Percentiles rank a stretch among this genome's conserved stretches.
Conservation (phyloP, 2,113 vertebrate genomes). For the Solenodon paradoxus region DNA sequence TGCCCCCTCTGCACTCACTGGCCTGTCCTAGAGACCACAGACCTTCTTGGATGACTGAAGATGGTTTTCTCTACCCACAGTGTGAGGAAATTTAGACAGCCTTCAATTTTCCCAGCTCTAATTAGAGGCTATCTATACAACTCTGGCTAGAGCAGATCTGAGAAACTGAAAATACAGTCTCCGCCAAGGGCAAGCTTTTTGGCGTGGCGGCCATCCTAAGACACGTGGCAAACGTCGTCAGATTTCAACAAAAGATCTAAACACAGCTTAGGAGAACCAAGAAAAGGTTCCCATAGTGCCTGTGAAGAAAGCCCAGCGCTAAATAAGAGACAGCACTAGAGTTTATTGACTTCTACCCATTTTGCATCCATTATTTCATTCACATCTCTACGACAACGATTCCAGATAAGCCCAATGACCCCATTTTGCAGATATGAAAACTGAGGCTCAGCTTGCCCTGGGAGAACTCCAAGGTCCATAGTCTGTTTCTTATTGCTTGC, state of each 20-base stretch:
- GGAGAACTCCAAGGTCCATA: neutral
- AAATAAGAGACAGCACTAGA: neutral
- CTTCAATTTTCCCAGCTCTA: conserved; percentile 86
- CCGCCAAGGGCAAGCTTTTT: conserved; percentile 10
- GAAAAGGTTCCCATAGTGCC: neutral
- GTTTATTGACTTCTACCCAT: fast-evolving
- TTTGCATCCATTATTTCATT: neutral
- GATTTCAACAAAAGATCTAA: conserved; percentile 11
- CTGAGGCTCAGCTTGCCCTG: neutral
- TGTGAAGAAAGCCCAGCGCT: neutral
- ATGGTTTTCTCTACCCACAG: conserved; percentile 74
- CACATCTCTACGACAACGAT: neutral
- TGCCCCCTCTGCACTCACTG: neutral
- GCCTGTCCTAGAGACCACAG: neutral
- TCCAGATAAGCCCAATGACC: fast-evolving
- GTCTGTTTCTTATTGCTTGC: neutral
- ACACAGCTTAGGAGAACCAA: neutral
- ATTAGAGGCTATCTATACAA: conserved; percentile 83
- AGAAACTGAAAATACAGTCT: conserved; percentile 44
- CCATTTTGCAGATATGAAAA: neutral
- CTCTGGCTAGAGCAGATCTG: conserved; percentile 78
- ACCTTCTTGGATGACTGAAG: neutral
- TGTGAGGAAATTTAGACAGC: conserved; percentile 75
- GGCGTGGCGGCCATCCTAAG: conserved; percentile 26
- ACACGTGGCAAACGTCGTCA: conserved; percentile 18